Evolutionary conservation across 1,140 invertebrate genomes (phyloP), one percentile per base, ranked within the genome.

Genomic region (Danaus plexippus): DNA sequence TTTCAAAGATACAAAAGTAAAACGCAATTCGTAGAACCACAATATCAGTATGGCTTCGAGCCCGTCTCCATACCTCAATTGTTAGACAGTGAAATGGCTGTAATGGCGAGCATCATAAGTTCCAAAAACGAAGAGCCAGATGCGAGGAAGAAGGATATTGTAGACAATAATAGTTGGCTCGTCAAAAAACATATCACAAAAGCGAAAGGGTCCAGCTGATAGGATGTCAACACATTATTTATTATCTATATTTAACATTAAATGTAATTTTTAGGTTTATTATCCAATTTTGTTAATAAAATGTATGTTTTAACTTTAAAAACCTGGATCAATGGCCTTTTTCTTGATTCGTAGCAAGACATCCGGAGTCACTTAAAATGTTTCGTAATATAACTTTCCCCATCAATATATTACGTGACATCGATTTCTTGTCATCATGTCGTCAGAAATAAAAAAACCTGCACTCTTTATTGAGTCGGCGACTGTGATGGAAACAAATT

Each of bases 21-120:
- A 62, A 82, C 78, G 1, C 69, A 79, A 58, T 84, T 86, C 53
- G 75, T 85, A 32, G 80, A 85, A 59, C 85, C 87, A 0, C 84
- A 83, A 54, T 88, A 81, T 65, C 82, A 87, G 58, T 87, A 87
- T 57, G 87, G 87, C 9, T 87, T 87, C 54, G 82, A 87, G 49
- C 83, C 87, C 4, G 74, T 84, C 46, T 63, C 67, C 3, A 55
- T 80, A 45, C 78, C 74, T 10, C 67, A 62, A 47, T 54, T 79
- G 9, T 61, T 81, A 45, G 76, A 83, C 46, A 77, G 74, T 43
- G 75, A 80, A 40, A 54, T 83, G 32, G 67, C 77, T 11, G 70
- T 77, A 8, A 80, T 79, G 85, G 84, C 78, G 10, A 83, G 63
- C 59, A 84, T 77, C 68, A 52, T 68, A 58, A 77, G 71, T 63